Conservation (phyloP, 1,140 invertebrate species). For the Eciton burchellii region DNA sequence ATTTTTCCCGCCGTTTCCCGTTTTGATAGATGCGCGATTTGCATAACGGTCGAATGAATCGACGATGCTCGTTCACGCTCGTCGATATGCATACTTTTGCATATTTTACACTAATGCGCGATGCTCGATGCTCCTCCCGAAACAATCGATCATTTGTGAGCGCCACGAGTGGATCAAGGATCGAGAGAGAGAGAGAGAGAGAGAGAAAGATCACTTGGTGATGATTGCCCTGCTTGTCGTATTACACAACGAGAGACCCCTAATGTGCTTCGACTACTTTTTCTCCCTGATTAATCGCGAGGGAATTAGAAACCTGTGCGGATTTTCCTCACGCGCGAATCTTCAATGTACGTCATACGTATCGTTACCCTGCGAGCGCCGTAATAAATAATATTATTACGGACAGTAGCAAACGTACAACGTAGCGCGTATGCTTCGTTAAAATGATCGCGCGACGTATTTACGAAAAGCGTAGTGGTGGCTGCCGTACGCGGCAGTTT, state of each 20-base stretch:
- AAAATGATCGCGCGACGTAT: too few relatives aligned
- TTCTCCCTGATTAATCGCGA: too few relatives aligned
- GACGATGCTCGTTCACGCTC: too few relatives aligned
- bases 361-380: too few relatives aligned
- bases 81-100: slow-evolving; percentile 11
- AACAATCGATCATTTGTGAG: slow-evolving; percentile 5
- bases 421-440: too few relatives aligned
- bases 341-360: too few relatives aligned
- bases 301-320: too few relatives aligned
- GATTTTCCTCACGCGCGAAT: background rate
- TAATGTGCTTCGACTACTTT: too few relatives aligned
- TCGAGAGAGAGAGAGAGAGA: background rate
- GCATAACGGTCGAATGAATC: background rate
- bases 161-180: background rate
- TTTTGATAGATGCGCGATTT: slow-evolving; percentile 6
- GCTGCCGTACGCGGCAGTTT: background rate
- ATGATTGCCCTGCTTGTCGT: background rate
- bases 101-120: slow-evolving; percentile 11
- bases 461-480: background rate
- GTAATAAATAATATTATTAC: too few relatives aligned
- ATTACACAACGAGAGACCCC: background rate
- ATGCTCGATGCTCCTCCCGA: too few relatives aligned
- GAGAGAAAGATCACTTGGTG: background rate
- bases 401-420: too few relatives aligned
- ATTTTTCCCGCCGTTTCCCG: background rate